phyloP scores from a whole-genome alignment of 2,888 invertebrate species.

The Syrphus vitripennis region DNA sequence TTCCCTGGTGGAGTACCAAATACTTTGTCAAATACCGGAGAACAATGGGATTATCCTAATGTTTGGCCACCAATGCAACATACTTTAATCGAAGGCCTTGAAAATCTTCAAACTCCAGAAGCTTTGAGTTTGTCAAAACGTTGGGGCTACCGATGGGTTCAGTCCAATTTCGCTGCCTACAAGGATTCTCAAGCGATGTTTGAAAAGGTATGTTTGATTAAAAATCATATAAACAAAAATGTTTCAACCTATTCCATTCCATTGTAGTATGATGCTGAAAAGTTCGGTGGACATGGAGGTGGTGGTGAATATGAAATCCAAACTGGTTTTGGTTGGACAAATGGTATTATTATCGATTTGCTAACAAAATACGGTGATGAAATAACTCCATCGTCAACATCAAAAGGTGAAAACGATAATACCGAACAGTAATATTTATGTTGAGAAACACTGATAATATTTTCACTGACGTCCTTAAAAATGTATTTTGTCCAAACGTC shows the following conservation, averaged over 20 bases:
- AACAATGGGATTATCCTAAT: constrained; percentile 96
- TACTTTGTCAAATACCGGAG: constrained; percentile 88
- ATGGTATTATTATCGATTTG: constrained; percentile 93
- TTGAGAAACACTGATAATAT: background rate
- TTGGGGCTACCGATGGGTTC: constrained; percentile 91
- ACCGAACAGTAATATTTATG: background rate
- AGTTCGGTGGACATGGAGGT: constrained; percentile 87
- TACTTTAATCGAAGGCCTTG: constrained; percentile 89
- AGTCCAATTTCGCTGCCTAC: constrained; percentile 90
- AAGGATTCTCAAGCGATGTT: constrained; percentile 88
- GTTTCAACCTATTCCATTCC: too few species aligned
- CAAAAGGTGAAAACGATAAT: constrained; percentile 12
- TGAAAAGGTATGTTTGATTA: constrained; percentile 86
- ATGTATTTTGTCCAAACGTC: constrained; percentile 12
- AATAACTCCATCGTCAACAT: constrained; percentile 72
- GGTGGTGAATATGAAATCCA: constrained; percentile 96
- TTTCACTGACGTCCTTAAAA: constrained; percentile 7
- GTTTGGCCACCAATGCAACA: constrained; percentile 97
- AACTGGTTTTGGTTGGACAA: constrained; percentile 96
- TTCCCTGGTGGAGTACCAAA: constrained; percentile 91
- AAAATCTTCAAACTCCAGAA: constrained; percentile 85
- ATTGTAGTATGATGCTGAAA: constrained; percentile 84
- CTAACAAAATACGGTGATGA: constrained; percentile 86
- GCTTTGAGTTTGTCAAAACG: constrained; percentile 86
- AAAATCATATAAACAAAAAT: background rate